Percentiles rank a stretch among this genome's conserved stretches.
Conservation (phyloP, 2,113 vertebrate species). For the Phasianus colchicus region DNA sequence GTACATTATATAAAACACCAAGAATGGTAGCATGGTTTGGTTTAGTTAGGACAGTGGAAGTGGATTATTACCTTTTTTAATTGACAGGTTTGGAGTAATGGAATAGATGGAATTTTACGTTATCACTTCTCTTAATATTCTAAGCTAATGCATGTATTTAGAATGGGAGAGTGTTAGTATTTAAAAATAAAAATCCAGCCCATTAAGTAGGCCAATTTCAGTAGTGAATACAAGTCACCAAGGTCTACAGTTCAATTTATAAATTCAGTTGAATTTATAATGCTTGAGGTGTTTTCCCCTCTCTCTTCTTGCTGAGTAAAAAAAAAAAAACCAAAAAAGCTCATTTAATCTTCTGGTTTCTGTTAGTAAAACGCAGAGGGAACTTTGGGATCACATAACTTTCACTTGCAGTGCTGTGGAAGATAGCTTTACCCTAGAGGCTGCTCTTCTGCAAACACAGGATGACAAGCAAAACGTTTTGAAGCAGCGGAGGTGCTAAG, state of each 20-base stretch:
- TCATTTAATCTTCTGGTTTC: background rate
- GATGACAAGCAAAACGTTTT: background rate
- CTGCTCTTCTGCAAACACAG: fast-evolving
- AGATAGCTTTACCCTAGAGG: background rate
- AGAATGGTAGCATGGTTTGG: background rate
- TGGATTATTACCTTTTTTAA: background rate
- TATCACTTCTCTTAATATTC: background rate
- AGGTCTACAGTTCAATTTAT: background rate
- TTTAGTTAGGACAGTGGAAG: background rate
- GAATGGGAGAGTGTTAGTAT: background rate
- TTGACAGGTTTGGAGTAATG: background rate
- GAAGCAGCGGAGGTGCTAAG: background rate
- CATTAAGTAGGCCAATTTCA: background rate
- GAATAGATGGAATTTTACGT: background rate
- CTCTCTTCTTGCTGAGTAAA: background rate
- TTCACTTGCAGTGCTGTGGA: background rate
- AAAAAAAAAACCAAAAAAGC: too few species aligned
- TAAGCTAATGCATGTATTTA: background rate
- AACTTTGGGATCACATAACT: background rate
- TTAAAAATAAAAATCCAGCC: background rate
- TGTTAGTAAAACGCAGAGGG: background rate
- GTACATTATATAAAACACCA: background rate
- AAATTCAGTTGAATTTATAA: background rate
- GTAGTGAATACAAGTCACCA: background rate
- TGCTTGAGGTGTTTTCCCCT: background rate